phyloP scores from a whole-genome alignment of 2,113 vertebrate species.

The Vireo altiloquus region DNA sequence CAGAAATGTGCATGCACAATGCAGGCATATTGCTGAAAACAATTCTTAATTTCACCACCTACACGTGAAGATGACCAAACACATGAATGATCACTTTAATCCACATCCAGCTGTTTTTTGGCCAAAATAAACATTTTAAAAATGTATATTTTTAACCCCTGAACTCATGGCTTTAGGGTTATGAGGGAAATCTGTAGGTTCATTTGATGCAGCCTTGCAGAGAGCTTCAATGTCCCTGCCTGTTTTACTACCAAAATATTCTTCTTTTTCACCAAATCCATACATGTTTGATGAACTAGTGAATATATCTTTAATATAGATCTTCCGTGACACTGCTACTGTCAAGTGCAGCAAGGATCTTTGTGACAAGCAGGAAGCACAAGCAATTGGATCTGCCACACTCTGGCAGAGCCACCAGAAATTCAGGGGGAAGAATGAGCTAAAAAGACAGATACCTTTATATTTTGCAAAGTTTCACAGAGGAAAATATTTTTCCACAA shows the following conservation, averaged over 20 bases:
- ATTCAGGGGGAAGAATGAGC: neutral
- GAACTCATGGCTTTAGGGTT: neutral
- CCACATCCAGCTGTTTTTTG: neutral
- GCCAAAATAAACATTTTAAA: neutral
- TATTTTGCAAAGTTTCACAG: neutral
- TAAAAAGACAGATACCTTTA: neutral
- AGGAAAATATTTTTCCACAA: neutral
- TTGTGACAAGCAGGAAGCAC: neutral
- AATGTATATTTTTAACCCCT: neutral
- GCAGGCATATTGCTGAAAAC: neutral
- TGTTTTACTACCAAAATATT: neutral
- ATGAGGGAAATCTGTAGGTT: neutral
- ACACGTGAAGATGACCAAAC: neutral
- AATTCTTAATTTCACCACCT: neutral
- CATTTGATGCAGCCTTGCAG: neutral
- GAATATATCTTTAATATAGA: neutral
- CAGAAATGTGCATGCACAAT: neutral
- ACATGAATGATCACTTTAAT: neutral
- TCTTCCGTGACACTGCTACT: neutral
- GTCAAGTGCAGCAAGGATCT: neutral
- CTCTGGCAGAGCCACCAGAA: neutral
- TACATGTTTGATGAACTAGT: neutral
- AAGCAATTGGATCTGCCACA: neutral
- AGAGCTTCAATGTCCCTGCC: neutral
- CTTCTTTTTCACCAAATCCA: neutral